These are phyloP conservation scores for Timandra comae DNA, from an alignment of 2,888 invertebrate genomes.

Conservation along the genomic window DNA sequence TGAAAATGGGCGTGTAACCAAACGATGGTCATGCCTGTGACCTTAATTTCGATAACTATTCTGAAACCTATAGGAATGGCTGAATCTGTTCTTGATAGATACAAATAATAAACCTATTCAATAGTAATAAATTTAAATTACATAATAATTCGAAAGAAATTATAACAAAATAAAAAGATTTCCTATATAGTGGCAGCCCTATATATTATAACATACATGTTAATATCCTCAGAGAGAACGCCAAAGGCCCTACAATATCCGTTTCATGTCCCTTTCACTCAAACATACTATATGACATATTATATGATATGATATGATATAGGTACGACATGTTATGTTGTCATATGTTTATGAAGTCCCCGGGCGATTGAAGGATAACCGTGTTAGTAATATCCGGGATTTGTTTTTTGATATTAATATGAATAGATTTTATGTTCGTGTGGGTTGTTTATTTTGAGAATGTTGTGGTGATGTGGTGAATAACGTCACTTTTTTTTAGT, in stretches of 20 bases:
- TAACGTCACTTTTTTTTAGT: too few species aligned
- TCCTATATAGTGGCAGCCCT: slow-evolving; percentile 10
- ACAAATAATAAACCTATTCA: too few species aligned
- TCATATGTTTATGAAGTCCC: slow-evolving; percentile 23
- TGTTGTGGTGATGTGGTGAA: not conserved
- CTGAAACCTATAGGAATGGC: too few species aligned
- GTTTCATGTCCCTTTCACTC: slow-evolving; percentile 30
- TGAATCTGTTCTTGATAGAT: too few species aligned
- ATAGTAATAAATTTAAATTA: too few species aligned
- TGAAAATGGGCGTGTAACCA: too few species aligned
- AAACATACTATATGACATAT: slow-evolving; percentile 16
- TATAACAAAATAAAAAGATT: too few species aligned
- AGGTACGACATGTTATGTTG: slow-evolving; percentile 4
- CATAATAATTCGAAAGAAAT: too few species aligned
- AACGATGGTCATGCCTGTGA: too few species aligned
- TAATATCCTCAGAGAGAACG: slow-evolving; percentile 40
- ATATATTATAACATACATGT: slow-evolving; percentile 30
- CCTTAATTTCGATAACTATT: too few species aligned
- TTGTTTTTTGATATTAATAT: slow-evolving; percentile 28
- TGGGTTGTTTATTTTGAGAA: not conserved
- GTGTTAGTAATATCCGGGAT: slow-evolving; percentile 58
- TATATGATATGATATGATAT: slow-evolving; percentile 11
- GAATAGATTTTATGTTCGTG: slow-evolving; percentile 9
- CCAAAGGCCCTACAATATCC: slow-evolving; percentile 48
- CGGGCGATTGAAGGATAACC: slow-evolving; percentile 50